phyloP scores from a whole-genome alignment of 2,888 invertebrate genomes.

The Stomorhina lunata region DNA sequence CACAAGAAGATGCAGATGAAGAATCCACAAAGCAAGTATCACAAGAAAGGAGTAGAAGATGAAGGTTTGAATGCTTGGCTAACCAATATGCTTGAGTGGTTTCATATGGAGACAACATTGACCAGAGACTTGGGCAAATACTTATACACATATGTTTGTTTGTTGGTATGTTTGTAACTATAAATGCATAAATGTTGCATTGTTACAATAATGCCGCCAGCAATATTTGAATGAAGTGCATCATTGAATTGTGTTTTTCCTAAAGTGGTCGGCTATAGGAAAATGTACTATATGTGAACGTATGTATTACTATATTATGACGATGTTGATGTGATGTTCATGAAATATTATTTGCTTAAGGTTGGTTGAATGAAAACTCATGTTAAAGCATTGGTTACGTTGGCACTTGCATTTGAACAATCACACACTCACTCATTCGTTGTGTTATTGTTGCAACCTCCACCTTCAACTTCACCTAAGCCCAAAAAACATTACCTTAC shows the following conservation, averaged over 20 bases:
- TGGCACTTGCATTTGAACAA: slow-evolving; percentile 51
- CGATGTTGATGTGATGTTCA: slow-evolving; percentile 48
- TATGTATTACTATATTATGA: slow-evolving; percentile 35
- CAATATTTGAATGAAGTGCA: slow-evolving; percentile 64
- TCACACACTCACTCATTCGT: slow-evolving; percentile 6
- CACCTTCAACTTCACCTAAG: slow-evolving; percentile 58
- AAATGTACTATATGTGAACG: not conserved
- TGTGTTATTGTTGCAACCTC: slow-evolving; percentile 33
- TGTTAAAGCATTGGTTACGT: slow-evolving; percentile 65
- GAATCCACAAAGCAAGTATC: no score
- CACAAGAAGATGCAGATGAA: slow-evolving; percentile 3
- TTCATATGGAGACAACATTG: slow-evolving; percentile 48
- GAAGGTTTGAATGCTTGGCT: not conserved
- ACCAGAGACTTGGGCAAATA: slow-evolving; percentile 6
- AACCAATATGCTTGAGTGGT: slow-evolving; percentile 25
- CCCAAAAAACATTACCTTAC: slow-evolving; percentile 13
- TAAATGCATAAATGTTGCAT: no score
- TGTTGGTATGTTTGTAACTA: no score
- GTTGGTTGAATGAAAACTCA: slow-evolving; percentile 58
- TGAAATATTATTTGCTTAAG: slow-evolving; percentile 64
- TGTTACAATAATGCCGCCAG: slow-evolving; percentile 61
- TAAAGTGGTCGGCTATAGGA: slow-evolving; percentile 27
- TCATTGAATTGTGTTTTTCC: slow-evolving; percentile 62
- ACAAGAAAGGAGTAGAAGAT: not conserved
- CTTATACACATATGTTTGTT: not conserved